Evolutionary conservation across 2,888 invertebrate genomes (phyloP).

Genomic region (Idaea dimidiata): DNA sequence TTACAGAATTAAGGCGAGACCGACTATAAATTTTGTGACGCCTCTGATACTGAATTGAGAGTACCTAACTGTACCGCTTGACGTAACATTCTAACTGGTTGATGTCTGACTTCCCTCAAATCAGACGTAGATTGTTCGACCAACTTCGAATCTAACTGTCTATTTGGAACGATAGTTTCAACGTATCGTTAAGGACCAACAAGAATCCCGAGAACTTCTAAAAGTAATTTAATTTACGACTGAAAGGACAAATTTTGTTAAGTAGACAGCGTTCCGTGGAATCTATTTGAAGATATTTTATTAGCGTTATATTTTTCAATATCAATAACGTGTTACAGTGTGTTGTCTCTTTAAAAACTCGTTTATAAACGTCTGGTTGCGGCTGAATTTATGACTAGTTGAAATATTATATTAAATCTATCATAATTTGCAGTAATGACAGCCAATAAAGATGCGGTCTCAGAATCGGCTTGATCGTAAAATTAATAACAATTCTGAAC

Average conservation of each 20-base stretch:
- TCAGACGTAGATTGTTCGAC: slow-evolving; percentile 10
- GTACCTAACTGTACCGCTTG: slow-evolving; percentile 38
- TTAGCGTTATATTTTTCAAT: neutral
- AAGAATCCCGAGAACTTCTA: neutral
- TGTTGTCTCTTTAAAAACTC: slow-evolving; percentile 6
- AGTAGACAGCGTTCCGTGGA: neutral
- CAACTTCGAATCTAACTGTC: neutral
- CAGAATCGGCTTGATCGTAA: slow-evolving; percentile 40
- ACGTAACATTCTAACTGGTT: slow-evolving; percentile 49
- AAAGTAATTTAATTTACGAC: slow-evolving; percentile 5
- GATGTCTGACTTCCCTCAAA: slow-evolving; percentile 42
- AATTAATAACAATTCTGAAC: slow-evolving; percentile 48
- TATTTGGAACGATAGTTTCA: neutral
- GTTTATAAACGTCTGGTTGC: slow-evolving; percentile 22
- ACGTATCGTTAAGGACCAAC: neutral
- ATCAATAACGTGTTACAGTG: neutral
- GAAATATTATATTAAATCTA: slow-evolving; percentile 31
- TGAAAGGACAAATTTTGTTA: neutral
- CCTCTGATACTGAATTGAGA: slow-evolving; percentile 62
- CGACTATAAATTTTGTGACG: slow-evolving; percentile 70
- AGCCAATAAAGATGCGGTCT: slow-evolving; percentile 45
- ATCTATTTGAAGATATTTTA: neutral
- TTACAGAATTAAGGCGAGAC: slow-evolving; percentile 77
- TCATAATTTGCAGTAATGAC: slow-evolving; percentile 45
- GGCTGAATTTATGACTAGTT: slow-evolving; percentile 35